A percentile compares a stretch with the other conserved stretches of the same genome.
Evolutionary conservation across 2,113 vertebrate genomes (phyloP).

Genomic region (Microtus richardsoni): DNA sequence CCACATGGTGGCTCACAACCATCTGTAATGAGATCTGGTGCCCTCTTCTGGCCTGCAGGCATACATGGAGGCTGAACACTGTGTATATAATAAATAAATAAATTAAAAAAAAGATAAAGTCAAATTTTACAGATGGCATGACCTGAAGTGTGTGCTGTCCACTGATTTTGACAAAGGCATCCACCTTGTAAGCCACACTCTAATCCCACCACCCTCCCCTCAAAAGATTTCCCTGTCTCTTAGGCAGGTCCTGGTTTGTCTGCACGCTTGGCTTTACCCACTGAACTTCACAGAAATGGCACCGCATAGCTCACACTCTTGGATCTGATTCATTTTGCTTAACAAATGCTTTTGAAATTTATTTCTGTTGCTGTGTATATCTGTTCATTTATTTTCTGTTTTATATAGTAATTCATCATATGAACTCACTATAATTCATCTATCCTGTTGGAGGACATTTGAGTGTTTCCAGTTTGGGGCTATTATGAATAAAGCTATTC

Average conservation of each 20-base stretch:
- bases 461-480: background rate
- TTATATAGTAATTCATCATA: background rate
- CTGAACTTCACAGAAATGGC: background rate
- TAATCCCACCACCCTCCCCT: background rate
- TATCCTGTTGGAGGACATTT: background rate
- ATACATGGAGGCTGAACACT: too few relatives aligned
- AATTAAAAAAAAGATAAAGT: background rate
- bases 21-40: too few relatives aligned
- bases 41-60: too few relatives aligned
- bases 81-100: too few relatives aligned
- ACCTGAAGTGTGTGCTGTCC: background rate
- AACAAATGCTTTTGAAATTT: background rate
- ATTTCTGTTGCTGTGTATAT: background rate
- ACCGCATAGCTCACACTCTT: background rate
- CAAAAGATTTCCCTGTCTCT: background rate
- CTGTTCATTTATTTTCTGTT: background rate
- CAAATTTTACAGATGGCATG: background rate
- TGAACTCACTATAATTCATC: background rate
- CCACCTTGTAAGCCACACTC: background rate
- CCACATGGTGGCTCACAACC: too few relatives aligned
- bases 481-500: conserved; percentile 53
- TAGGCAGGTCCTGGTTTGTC: background rate
- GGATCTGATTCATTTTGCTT: background rate
- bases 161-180: background rate
- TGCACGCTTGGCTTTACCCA: background rate